phyloP scores from a whole-genome alignment of 2,888 invertebrate species.

The Sympetrum striolatum region DNA sequence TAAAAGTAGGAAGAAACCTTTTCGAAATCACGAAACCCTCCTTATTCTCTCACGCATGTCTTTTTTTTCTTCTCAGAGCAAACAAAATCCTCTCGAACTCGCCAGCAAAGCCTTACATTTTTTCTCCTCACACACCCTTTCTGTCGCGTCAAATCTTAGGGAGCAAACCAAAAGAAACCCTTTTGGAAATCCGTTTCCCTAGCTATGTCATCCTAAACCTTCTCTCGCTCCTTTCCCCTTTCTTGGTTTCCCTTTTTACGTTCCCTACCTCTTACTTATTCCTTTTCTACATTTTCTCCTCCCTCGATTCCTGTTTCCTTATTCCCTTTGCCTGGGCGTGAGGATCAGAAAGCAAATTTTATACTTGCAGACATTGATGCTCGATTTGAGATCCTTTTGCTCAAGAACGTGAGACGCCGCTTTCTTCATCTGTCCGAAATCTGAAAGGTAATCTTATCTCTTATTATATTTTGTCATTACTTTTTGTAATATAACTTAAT shows the following conservation, averaged over 20 bases:
- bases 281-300: neutral
- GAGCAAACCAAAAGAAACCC: neutral
- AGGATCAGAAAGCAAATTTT: too few species aligned
- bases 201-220: neutral
- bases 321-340: neutral
- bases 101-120: neutral
- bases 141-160: neutral
- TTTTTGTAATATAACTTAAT: too few species aligned
- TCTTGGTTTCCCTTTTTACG: neutral
- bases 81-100: neutral
- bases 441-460: too few species aligned
- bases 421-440: too few species aligned
- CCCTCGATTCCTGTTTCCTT: neutral
- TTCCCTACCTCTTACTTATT: neutral
- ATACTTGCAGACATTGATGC: too few species aligned
- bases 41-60: neutral
- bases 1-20: conserved; percentile 2
- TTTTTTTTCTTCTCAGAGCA: conserved; percentile 1
- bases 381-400: neutral
- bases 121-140: neutral
- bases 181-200: neutral
- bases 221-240: neutral
- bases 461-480: too few species aligned
- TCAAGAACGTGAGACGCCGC: neutral
- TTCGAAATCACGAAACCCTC: conserved; percentile 34